These are phyloP conservation scores for Aegotheles bennettii DNA, from an alignment of 2,113 vertebrate species.

Conservation along the genomic window DNA sequence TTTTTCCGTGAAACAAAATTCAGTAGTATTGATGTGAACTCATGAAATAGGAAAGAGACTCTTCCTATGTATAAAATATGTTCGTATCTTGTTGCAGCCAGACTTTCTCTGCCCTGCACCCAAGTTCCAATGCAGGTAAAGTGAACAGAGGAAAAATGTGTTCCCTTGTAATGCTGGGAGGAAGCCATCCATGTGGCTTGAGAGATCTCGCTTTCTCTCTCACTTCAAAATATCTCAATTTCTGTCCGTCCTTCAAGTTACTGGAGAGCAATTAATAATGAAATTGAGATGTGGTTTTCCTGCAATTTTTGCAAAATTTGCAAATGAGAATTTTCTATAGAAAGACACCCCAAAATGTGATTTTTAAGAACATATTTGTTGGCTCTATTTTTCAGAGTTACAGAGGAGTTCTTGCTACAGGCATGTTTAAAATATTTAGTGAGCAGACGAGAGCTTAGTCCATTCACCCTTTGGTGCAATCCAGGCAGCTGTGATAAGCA, in stretches of 20 bases:
- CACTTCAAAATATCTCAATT: not conserved
- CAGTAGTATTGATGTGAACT: not conserved
- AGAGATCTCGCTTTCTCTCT: not conserved
- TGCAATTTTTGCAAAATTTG: not conserved
- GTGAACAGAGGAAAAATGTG: not conserved
- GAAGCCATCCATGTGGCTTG: not conserved
- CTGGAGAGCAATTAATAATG: not conserved
- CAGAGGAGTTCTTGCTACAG: not conserved
- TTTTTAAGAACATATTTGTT: not conserved
- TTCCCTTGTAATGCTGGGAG: not conserved
- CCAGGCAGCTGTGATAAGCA: not conserved
- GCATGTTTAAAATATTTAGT: not conserved
- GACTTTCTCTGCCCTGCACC: not conserved
- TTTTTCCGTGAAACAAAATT: not conserved
- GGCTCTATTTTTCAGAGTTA: not conserved
- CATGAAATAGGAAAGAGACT: not conserved
- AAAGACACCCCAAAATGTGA: not conserved
- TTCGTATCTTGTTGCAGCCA: not conserved
- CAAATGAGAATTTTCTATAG: not conserved
- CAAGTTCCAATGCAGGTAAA: not conserved
- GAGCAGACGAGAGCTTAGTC: not conserved
- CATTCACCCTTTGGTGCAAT: not conserved
- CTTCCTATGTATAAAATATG: not conserved
- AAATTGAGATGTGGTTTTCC: not conserved
- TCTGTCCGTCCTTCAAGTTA: not conserved